Evolutionary conservation across 2,797 vertebrate species (phyloP), one percentile per base, ranked within the genome.

Genomic region (Acanthopagrus latus): DNA sequence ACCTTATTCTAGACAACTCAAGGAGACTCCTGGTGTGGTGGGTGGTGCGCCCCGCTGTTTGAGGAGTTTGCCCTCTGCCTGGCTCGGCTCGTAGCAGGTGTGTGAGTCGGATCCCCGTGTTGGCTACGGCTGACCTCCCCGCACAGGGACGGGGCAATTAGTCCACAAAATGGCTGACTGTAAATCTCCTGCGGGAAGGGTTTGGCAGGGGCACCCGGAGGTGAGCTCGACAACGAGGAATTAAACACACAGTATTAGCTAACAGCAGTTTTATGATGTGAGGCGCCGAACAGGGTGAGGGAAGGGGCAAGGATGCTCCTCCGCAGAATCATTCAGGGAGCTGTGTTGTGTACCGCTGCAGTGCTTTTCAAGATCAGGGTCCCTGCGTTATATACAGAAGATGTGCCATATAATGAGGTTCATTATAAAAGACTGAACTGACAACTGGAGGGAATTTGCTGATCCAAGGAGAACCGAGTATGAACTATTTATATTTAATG

Each of bases 81-180:
- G 56, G 57, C 58, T 51, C 60, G 57, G 59, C 51, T 74, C 56
- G 63, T 81, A 85, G 83, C 86, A 86, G 90, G 86, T 88, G 86
- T 81, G 71, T 41, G 79, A 76, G 76, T 66, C 13, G 52, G 74
- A 81, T 82, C 74, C 64, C 63, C 1, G 58, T 72, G 74, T 84
- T 81, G 71, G 83, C 89, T 69, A 68, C 70, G 84, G 84, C 84
- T 93, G 94, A 95, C 93, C 93, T 91, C 87, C 21, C 64, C 63
- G 78, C 86, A 76, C 90, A 54, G 63, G 75, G 76, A 62, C 79
- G 21, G 81, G 76, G 86, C 93, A 95, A 95, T 95, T 95, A 95
- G 93, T 91, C 79, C 84, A 84, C 85, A 94, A 93, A 94, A 95
- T 93, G 93, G 87, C 86, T 60, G 87, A 84, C 89, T 81, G 85